Conservation (phyloP, 2,797 vertebrate species). For the Diplodus puntazzo region DNA sequence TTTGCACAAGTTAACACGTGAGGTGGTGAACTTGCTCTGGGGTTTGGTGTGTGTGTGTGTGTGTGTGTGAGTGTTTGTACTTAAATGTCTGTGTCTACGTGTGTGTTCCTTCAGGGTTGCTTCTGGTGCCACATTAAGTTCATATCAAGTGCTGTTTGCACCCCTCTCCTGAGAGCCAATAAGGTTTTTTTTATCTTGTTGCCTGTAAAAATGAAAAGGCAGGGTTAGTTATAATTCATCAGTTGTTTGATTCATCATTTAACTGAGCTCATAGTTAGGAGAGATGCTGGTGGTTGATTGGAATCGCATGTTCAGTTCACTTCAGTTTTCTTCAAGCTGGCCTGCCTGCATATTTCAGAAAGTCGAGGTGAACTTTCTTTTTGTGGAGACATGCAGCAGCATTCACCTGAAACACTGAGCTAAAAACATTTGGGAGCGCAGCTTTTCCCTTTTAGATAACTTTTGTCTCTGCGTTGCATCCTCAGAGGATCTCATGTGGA, state of each 20-base stretch:
- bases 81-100: slow-evolving; percentile 9
- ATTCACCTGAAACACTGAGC: neutral
- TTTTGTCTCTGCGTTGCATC: neutral
- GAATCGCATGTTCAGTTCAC: neutral
- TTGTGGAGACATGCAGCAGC: neutral
- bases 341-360: slow-evolving; percentile 20
- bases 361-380: slow-evolving; percentile 10
- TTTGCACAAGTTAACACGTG: slow-evolving; percentile 41
- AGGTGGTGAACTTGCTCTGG: slow-evolving; percentile 49
- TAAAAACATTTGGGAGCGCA: neutral
- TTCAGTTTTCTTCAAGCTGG: slow-evolving; percentile 7
- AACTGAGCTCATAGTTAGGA: slow-evolving; percentile 26
- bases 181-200: slow-evolving; percentile 46
- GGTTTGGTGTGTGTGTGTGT: slow-evolving; percentile 17
- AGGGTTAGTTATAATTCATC: slow-evolving; percentile 60
- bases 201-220: slow-evolving; percentile 56
- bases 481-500: neutral
- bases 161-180: slow-evolving; percentile 40
- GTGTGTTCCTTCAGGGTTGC: slow-evolving; percentile 48
- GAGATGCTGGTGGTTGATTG: slow-evolving; percentile 17
- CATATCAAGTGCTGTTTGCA: slow-evolving; percentile 52
- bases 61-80: slow-evolving; percentile 14
- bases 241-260: slow-evolving; percentile 57
- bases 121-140: slow-evolving; percentile 62
- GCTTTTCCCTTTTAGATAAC: neutral